These are phyloP conservation scores for Theristus sp. DNA, from an alignment of 2,888 invertebrate genomes.

Conservation along the genomic window DNA sequence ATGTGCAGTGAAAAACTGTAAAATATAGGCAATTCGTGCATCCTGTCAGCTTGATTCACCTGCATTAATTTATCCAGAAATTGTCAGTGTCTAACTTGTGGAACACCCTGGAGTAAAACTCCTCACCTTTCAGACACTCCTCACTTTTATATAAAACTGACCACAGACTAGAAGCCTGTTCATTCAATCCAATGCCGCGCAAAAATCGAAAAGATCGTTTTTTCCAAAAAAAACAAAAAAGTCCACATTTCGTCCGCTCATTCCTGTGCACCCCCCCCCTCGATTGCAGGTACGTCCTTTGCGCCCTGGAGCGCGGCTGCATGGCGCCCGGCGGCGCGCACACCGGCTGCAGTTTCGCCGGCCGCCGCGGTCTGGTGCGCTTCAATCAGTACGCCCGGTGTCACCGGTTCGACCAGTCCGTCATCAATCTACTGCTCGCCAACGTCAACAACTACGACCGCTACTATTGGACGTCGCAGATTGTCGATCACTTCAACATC, in stretches of 20 bases:
- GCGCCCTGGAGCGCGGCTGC: conserved; percentile 28
- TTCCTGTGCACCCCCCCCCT: no score
- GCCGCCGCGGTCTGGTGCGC: background rate
- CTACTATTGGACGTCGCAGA: conserved; percentile 7
- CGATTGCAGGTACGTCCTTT: conserved; percentile 19
- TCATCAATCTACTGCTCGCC: conserved; percentile 30
- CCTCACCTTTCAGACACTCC: no score
- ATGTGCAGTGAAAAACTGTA: no score
- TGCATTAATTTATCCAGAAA: background rate
- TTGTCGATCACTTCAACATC: conserved; percentile 14
- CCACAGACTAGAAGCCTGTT: background rate
- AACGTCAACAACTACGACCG: conserved; percentile 26
- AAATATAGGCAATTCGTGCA: no score
- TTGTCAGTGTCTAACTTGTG: no score
- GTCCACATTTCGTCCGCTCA: background rate
- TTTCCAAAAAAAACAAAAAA: background rate
- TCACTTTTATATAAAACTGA: no score
- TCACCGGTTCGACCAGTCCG: conserved; percentile 28
- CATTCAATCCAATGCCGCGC: background rate
- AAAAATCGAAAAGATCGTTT: background rate
- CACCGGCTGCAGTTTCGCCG: background rate
- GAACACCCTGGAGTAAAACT: no score
- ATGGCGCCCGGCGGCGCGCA: conserved; percentile 21
- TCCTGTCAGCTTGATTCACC: background rate
- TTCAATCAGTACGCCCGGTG: background rate